Percentiles rank a stretch among this genome's conserved stretches.
phyloP scores from a whole-genome alignment of 2,888 invertebrate species.

The Lordiphosa andalusiaca region DNA sequence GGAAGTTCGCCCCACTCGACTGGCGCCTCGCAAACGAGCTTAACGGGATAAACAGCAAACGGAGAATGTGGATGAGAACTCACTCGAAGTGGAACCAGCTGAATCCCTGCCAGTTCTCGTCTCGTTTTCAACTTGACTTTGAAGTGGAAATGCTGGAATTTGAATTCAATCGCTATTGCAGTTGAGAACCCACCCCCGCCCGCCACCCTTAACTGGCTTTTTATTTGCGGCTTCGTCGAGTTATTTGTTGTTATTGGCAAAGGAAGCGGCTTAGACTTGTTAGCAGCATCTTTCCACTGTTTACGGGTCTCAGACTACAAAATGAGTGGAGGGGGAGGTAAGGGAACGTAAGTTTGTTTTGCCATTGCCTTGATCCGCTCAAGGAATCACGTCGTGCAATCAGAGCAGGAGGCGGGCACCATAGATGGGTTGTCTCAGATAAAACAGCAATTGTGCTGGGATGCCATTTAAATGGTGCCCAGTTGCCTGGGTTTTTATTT shows the following conservation, averaged over 20 bases:
- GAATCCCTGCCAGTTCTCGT: constrained; percentile 27
- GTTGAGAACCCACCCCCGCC: not conserved
- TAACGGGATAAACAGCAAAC: constrained; percentile 54
- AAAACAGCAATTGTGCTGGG: constrained; percentile 33
- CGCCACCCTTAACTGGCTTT: constrained; percentile 22
- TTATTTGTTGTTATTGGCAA: constrained; percentile 30
- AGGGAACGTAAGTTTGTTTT: constrained; percentile 36
- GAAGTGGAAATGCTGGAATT: constrained; percentile 59
- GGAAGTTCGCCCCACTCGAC: constrained; percentile 42
- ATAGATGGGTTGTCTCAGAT: constrained; percentile 52
- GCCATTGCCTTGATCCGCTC: constrained; percentile 35
- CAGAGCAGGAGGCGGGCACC: constrained; percentile 8
- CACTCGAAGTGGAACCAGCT: constrained; percentile 33
- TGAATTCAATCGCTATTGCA: constrained; percentile 65
- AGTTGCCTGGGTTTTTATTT: constrained; percentile 22
- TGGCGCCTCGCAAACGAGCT: constrained; percentile 58
- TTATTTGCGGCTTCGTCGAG: constrained; percentile 34
- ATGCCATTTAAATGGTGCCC: constrained; percentile 17
- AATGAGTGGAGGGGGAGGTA: not conserved
- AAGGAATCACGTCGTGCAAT: constrained; percentile 41
- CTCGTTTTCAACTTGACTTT: constrained; percentile 52
- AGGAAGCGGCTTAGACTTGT: constrained; percentile 57
- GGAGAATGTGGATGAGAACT: constrained; percentile 19
- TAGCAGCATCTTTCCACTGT: constrained; percentile 51
- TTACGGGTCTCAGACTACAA: constrained; percentile 32